Evolutionary conservation across 2,113 vertebrate genomes (phyloP).

Genomic region (Tenebrosternarchus preto): DNA sequence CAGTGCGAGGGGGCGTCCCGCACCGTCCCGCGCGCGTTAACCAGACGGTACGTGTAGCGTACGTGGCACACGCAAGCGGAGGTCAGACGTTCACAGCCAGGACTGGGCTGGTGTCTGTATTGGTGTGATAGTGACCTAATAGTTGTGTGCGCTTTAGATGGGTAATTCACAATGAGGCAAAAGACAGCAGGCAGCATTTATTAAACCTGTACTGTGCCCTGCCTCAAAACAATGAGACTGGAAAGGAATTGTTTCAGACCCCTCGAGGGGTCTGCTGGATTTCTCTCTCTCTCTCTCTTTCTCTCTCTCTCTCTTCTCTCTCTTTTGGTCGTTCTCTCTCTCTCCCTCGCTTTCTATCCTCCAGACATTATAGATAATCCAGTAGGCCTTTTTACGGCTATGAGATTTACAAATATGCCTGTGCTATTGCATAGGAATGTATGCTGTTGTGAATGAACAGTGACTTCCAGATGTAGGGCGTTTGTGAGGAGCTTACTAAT

Average conservation of each 20-base stretch:
- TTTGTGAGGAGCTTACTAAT: constrained; percentile 45
- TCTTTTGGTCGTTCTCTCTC: no score
- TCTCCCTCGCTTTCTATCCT: background rate
- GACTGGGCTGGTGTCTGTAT: background rate
- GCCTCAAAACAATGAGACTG: constrained; percentile 45
- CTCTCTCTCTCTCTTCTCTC: background rate
- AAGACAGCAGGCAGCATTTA: constrained; percentile 41
- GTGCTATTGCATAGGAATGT: constrained; percentile 48
- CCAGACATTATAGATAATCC: constrained; percentile 48
- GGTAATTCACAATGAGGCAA: constrained; percentile 16
- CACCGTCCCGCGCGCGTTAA: no score
- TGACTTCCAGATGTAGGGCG: constrained; percentile 49
- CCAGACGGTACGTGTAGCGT: no score
- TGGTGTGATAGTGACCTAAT: constrained; percentile 43
- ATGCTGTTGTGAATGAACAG: constrained; percentile 46
- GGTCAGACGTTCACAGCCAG: no score
- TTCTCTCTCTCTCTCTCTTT: background rate
- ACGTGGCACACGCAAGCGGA: no score
- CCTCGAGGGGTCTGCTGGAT: constrained; percentile 21
- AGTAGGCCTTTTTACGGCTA: constrained; percentile 37
- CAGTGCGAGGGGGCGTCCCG: no score
- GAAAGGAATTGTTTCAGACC: constrained; percentile 43
- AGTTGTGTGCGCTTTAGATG: constrained; percentile 14
- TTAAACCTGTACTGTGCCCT: constrained; percentile 33
- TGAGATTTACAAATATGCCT: constrained; percentile 45